Evolutionary conservation across 2,113 vertebrate genomes (phyloP), one percentile per base, ranked within the genome.

Genomic region (Xiphophorus couchianus): DNA sequence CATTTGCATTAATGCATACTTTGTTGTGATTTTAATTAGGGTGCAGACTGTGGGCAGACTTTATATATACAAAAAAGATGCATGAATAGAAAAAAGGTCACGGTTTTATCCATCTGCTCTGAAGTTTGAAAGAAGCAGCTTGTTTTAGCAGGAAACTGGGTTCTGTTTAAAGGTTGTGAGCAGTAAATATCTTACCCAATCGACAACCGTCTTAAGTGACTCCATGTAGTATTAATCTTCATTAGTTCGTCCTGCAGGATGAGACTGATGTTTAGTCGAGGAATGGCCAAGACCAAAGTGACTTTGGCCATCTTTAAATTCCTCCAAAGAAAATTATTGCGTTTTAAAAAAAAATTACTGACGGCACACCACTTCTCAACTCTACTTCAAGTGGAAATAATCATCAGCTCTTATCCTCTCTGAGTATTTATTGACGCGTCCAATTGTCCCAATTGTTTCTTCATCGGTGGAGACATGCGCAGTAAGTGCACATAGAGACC

Each of bases 21-120:
- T 71, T 22, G 67, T 65, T 61, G 35, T 44, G 69, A 73, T 82
- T 77, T 70, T 33, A 84, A 82, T 73, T 48, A 48, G 31, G 61
- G 25, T 62, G 15, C 39, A 19, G 48, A 48, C 64, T n/a, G 58
- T n/a, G 14, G 27, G 28, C 39, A 48, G 5, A 66, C 31, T 48
- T 58, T n/a, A 58, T n/a, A 58, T n/a, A n/a, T 62, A 12, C 51
- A 3, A 39, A 76, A 67, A 62, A 74, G 19, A 22, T 44, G 35
- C 48, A 39, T 33, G 37, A 72, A 60, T 73, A 7, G 19, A 2
- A 71, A 54, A 65, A n/a, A 2, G 28, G 60, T 54, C 61, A 48
- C 1, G 6, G 7, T 13, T 73, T 80, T 73, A 74, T 63, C 51
- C 61, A 27, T 51, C 51, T 33, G 17, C 51, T 31, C 44, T 71